Base-by-base conservation (phyloP, 2,888 invertebrate species). In the Ametastegia equiseti region DNA sequence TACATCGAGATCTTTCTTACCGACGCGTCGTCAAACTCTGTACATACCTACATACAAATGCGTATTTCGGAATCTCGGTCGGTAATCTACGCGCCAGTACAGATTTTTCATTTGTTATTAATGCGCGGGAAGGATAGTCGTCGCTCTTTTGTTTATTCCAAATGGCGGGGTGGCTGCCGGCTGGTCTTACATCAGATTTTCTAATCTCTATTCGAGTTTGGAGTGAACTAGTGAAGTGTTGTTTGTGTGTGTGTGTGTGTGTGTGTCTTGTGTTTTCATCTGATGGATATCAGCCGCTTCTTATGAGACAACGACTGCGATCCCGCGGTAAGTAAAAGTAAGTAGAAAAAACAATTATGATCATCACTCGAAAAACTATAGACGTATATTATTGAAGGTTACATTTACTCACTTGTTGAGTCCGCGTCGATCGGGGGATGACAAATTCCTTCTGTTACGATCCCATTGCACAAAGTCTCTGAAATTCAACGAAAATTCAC, bases 401-500 rank as follows among this genome's bases (percentile, higher is more conserved):
- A n/a, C 0, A 39, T 39, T 23, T 78, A 78, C 78, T 60, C 39
- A 78, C 78, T 78, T 78, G 60, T 63, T 78, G 0, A 78, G 15
- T 27, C 60, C 63, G 7, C 78, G 60, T 39, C 60, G 60, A 23
- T 78, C 60, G 54, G 78, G 78, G 47, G 78, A 60, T 15, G 78
- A 11, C 19, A 78, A 60, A 60, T 60, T 78, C 19, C 78, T 39
- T 36, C 78, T 39, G 39, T n/a, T 60, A 39, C 78, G 78, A 39
- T 78, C 78, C 78, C 78, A 78, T 42, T 78, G 78, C 6, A 60
- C 78, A n/a, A 78, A 78, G 42, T 78, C 78, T 45, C 78, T 78
- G 78, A 11, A 45, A 45, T 23, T 19, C 19, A 54, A 54, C 2
- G 33, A 33, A 33, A 33, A 19, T 9, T 54, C 33, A 9, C 19